These are phyloP conservation scores for Caenorhabditis sp. DNA, from an alignment of 2,888 invertebrate species.

Conservation along the genomic window DNA sequence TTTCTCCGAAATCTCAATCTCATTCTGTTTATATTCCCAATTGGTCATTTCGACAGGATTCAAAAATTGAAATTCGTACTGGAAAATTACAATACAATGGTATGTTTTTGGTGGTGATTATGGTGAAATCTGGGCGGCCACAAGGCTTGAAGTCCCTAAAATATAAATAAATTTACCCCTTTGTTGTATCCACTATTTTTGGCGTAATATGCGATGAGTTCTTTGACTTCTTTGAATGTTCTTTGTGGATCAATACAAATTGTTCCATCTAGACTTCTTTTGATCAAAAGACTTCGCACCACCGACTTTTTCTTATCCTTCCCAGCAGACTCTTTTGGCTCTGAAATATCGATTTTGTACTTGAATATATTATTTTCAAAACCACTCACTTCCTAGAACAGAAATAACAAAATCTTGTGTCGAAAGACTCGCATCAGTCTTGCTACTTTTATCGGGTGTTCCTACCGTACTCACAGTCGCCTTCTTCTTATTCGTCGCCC, in stretches of 20 bases:
- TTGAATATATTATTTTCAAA: too few relatives aligned
- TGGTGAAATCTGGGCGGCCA: too few relatives aligned
- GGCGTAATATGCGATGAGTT: conserved; percentile 14
- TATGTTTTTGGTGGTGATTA: too few relatives aligned
- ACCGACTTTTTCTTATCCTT: not conserved
- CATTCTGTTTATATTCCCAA: conserved; percentile 32
- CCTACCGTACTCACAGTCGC: not conserved
- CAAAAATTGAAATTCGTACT: conserved; percentile 19
- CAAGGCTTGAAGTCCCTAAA: too few relatives aligned
- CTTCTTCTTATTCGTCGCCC: not conserved
- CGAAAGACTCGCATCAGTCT: not conserved
- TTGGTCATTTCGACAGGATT: not conserved
- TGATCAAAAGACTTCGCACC: not conserved
- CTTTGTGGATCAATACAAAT: conserved; percentile 12
- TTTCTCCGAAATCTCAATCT: conserved; percentile 17
- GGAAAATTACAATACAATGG: not conserved
- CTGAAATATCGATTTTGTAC: too few relatives aligned
- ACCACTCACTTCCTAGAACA: not conserved
- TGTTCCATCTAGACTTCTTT: conserved; percentile 8
- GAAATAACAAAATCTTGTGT: conserved; percentile 4
- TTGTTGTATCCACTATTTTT: not conserved
- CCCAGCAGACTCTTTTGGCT: not conserved
- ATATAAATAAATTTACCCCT: not conserved
- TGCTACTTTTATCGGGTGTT: not conserved
- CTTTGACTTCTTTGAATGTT: conserved; percentile 12